Base-by-base conservation (phyloP, 2,888 invertebrate genomes). In the Caenorhabditis becei region DNA sequence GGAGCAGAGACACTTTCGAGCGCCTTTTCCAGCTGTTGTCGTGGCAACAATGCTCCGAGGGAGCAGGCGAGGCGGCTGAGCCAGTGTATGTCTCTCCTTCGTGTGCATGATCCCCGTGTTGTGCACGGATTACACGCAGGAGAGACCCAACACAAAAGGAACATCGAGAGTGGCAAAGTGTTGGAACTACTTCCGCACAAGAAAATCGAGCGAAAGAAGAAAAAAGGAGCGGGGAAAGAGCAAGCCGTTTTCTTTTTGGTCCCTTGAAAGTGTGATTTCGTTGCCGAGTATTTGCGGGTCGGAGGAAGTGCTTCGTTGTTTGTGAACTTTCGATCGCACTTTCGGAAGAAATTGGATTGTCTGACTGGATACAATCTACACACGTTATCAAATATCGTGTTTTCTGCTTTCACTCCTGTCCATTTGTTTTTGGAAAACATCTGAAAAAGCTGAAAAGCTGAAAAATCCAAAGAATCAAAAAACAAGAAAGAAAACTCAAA, bases 11-110 rank as follows among this genome's bases (percentile, higher is more conserved):
- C 59, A 53, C 35, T 26, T 20, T 11, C 35, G 54, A 32, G 53
- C 4, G 70, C 72, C 44, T 58, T 65, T 74, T 61, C 66, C 66
- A 66, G 75, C 66, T 59, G 75, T 75, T 75, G 75, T 75, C 75
- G 66, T 75, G 75, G 75, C 66, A 75, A 75, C 75, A 75, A 75
- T 75, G 74, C 47, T 35, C 37, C 41, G 41, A n/a, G 41, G 44
- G 23, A 58, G 74, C 47, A 62, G 49, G 28, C 18, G 18, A 32
- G 18, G 54, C 54, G 18, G 28, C 54, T 28, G 54, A 2, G 20
- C 1, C 11, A 18, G 32, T 7, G 2, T 16, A 18, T 1, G 54
- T 56, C 32, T 56, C 26, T 56, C 75, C 37, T 8, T 18, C 35
- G 20, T 37, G 11, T 71, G n/a, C 71, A 62, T 71, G 54, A 72